Conservation (phyloP, 2,888 invertebrate genomes). For the Leptarthrus brevirostris region DNA sequence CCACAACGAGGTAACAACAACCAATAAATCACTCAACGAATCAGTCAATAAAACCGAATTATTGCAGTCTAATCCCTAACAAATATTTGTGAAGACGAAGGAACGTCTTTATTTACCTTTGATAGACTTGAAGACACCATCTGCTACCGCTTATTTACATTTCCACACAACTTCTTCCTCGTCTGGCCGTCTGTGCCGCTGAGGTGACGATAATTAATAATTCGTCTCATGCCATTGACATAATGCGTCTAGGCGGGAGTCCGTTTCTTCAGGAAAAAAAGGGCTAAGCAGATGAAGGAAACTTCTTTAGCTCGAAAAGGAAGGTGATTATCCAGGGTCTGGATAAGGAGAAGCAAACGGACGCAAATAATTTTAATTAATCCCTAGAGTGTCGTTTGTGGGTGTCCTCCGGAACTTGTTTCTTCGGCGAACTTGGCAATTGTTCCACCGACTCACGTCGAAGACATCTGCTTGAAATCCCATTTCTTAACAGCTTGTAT, state of each 20-base stretch:
- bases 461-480: too few relatives aligned
- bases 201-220: conserved; percentile 7
- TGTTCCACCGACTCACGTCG: too few relatives aligned
- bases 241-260: background rate
- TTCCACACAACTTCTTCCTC: background rate
- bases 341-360: background rate
- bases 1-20: too few relatives aligned
- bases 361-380: background rate
- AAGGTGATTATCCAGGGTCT: background rate
- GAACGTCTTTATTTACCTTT: conserved; percentile 17
- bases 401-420: too few relatives aligned
- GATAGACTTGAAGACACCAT: background rate
- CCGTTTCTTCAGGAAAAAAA: background rate
- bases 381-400: too few relatives aligned
- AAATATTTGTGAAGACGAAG: conserved; percentile 36
- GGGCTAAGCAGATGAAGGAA: background rate
- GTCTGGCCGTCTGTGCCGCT: background rate
- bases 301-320: background rate
- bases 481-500: too few relatives aligned
- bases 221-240: background rate
- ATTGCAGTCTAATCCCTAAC: conserved; percentile 49
- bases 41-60: conserved; percentile 49
- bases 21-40: conserved; percentile 52
- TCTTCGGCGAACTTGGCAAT: too few relatives aligned
- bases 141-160: background rate